Evolutionary conservation across 2,797 vertebrate species (phyloP), one percentile per base, ranked within the genome.

Genomic region (Sitta carolinensis): DNA sequence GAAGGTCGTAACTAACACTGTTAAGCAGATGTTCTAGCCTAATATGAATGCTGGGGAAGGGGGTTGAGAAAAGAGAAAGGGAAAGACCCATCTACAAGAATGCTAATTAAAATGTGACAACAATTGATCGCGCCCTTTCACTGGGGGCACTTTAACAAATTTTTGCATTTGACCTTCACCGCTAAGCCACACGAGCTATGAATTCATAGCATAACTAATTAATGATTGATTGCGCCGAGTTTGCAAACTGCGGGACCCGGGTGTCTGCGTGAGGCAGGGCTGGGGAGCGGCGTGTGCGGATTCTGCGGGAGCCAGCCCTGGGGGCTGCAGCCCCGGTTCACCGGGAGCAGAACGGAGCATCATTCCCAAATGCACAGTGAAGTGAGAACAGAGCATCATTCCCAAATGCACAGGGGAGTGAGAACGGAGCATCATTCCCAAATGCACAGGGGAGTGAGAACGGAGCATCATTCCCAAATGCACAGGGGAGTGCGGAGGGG

Each of bases 231-330:
- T 5, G 32, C 10, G 7, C 1, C 1, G 40, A 3, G 10, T 3
- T 51, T 1, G 32, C 3, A 73, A 36, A 36, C 36, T 36, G 36
- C 36, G 36, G 36, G 66, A 17, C 3, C 25, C 18, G 1, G 2
- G 4, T 0, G 34, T 20, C 4, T 14, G 42, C 22, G 0, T 1
- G 4, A 7, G 32, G n/a, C 3, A 5, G 57, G 40, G 45, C 47
- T 4, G 36, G 58, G 36, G 58, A 26, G 70, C 27, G 8, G 23
- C 0, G 0, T 0, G 7, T 23, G 57, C 19, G 26, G 20, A 6
- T 81, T 62, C 61, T 38, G 14, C 0, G 0, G 2, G 57, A 1
- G 36, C 36, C 36, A 36, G 36, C 36, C 36, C 36, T 8, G 8
- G 36, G 36, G 8, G 36, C 36, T 8, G 36, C 36, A 36, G 36